phyloP scores from a whole-genome alignment of 2,113 vertebrate species.

The Xyliphius kryptos region DNA sequence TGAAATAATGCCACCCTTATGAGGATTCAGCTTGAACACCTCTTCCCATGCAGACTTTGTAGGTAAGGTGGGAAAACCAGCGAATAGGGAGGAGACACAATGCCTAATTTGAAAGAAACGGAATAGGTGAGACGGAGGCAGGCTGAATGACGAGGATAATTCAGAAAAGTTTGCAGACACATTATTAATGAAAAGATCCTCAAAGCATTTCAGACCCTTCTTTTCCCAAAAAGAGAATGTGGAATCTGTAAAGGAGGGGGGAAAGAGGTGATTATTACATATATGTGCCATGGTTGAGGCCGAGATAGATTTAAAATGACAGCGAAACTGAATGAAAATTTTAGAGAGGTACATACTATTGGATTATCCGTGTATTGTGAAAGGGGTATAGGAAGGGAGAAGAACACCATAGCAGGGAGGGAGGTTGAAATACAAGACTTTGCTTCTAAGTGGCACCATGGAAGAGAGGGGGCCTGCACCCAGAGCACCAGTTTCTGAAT shows the following conservation, averaged over 20 bases:
- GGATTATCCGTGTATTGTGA: constrained; percentile 15
- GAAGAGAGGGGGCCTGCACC: not conserved
- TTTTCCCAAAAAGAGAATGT: not conserved
- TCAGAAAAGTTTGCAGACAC: not conserved
- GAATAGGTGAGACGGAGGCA: not conserved
- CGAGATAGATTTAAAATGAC: constrained; percentile 3
- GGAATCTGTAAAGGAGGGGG: not conserved
- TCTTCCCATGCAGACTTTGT: too few relatives aligned
- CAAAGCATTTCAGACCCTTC: constrained; percentile 6
- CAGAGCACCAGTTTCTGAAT: constrained; percentile 19
- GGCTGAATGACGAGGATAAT: constrained; percentile 4
- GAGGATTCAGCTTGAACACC: too few relatives aligned
- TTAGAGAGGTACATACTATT: constrained; percentile 12
- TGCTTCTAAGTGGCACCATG: constrained; percentile 7
- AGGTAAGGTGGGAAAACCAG: too few relatives aligned
- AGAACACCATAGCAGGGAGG: constrained; percentile 18
- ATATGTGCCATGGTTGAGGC: too few relatives aligned
- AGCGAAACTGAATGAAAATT: constrained; percentile 24
- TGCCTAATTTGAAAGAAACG: constrained; percentile 18
- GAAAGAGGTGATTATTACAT: not conserved
- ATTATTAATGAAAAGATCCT: constrained; percentile 2
- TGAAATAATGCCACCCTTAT: too few relatives aligned
- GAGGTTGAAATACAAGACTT: constrained; percentile 14
- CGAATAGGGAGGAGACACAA: too few relatives aligned
- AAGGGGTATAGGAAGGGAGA: not conserved